These are phyloP conservation scores for Leptonema lineaticorne DNA, from an alignment of 1,140 invertebrate species.

Conservation along the genomic window DNA sequence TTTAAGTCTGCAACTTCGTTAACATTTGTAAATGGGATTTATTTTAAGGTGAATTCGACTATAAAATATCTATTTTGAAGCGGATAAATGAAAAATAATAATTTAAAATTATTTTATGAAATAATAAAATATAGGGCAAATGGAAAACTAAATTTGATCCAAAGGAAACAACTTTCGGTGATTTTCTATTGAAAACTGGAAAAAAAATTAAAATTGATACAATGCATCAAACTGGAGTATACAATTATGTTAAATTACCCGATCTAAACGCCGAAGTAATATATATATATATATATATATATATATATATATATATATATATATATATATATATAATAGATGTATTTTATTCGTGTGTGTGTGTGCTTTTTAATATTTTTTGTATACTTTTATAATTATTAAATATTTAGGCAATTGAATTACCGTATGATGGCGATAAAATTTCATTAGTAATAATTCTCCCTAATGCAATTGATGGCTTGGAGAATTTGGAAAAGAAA, in stretches of 20 bases:
- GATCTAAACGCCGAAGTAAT: conserved; percentile 34
- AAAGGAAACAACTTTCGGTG: neutral
- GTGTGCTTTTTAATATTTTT: too few relatives aligned
- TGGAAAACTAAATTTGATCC: conserved; percentile 32
- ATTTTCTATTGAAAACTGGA: conserved; percentile 28
- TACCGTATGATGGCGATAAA: conserved; percentile 62
- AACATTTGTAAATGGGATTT: conserved; percentile 75
- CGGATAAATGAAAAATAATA: neutral
- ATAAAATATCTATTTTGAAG: neutral
- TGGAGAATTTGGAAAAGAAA: conserved; percentile 51
- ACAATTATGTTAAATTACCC: conserved; percentile 27
- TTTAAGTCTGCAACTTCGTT: conserved; percentile 57
- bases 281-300: neutral
- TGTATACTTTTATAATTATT: too few relatives aligned
- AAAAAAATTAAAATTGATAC: conserved; percentile 31
- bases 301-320: conserved; percentile 1
- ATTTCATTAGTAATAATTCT: conserved; percentile 64
- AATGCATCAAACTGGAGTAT: conserved; percentile 26
- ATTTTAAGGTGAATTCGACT: conserved; percentile 66
- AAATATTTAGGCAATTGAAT: conserved; percentile 54
- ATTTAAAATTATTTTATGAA: neutral
- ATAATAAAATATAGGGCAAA: conserved; percentile 22
- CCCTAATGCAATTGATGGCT: conserved; percentile 60
- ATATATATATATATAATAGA: neutral
- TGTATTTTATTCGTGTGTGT: too few relatives aligned